Base-by-base conservation (phyloP, 2,888 invertebrate genomes). In the Cantharis nigra region DNA sequence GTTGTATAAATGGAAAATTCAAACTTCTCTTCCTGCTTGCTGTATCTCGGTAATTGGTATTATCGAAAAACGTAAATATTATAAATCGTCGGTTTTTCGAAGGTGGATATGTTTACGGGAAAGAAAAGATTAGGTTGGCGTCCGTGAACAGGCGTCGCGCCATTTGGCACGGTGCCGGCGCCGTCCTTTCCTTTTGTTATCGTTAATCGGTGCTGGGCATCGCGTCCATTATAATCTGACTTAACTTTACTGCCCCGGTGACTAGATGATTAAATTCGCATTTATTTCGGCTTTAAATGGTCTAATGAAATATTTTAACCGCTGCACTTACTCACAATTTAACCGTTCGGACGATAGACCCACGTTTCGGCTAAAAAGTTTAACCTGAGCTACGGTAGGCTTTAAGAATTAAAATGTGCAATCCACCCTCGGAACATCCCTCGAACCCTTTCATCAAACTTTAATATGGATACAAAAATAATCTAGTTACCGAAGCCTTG, bases 81-180 rank as follows among this genome's bases (percentile, higher is more conserved):
- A 71, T 77, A 77, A 74, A 70, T 74, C 75, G 63, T 33, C 28
- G 65, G 23, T 18, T 64, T 14, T 30, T 30, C 71, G 49, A 64
- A 76, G 76, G 76, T 76, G 70, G 76, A 72, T 76, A 70, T 63
- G 76, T 63, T 69, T 28, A 64, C 69, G 69, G 69, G 78, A 33
- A 78, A 75, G 62, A 63, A 30, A 74, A 71, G 74, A 78, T 78
- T 78, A 78, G 75, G 70, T 78, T 77, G 79, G 80, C 82, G 81
- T 80, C 82, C 76, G 78, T 81, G 78, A 82, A 82, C 81, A 80
- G 83, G 84, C 83, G 80, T 71, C 72, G 76, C 76, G 81, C 83
- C 84, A 84, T 81, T 81, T 84, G 84, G 84, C 83, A 75, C 69
- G 70, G 71, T 78, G 83, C 83, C 83, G 79, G 79, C 78, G 79